Evolutionary conservation across 2,113 vertebrate genomes (phyloP).

Genomic region (Alosa alosa): DNA sequence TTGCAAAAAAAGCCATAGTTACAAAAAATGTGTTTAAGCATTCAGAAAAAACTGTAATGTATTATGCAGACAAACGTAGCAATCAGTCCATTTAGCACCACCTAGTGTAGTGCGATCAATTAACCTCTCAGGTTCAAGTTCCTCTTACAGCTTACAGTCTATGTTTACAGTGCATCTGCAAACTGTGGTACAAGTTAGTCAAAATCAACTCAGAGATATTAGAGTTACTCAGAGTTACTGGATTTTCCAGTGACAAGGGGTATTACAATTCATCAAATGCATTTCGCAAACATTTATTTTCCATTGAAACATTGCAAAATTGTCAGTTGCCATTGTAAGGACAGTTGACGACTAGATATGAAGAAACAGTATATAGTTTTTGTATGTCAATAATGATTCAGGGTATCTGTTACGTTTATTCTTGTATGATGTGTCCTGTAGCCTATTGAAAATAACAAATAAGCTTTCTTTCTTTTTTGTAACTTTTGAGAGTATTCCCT

Average conservation of each 20-base stretch:
- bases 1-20: no score
- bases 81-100: neutral
- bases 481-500: slow-evolving; percentile 15
- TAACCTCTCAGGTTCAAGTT: neutral
- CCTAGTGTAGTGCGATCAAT: neutral
- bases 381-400: slow-evolving; percentile 18
- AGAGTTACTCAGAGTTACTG: neutral
- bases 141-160: neutral
- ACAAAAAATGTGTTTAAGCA: no score
- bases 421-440: neutral
- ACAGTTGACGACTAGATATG: slow-evolving; percentile 16
- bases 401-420: slow-evolving; percentile 36
- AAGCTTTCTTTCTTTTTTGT: neutral
- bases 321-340: slow-evolving; percentile 8
- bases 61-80: slow-evolving; percentile 9
- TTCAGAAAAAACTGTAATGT: no score
- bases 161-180: neutral
- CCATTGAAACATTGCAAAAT: neutral
- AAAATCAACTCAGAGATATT: slow-evolving; percentile 25
- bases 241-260: neutral
- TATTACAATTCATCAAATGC: neutral
- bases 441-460: neutral
- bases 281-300: neutral
- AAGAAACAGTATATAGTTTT: neutral
- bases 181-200: slow-evolving; percentile 16